Percentiles rank a stretch among this genome's conserved stretches.
These are phyloP conservation scores for Monochamus alternatus DNA, from an alignment of 2,888 invertebrate genomes.

Conservation along the genomic window DNA sequence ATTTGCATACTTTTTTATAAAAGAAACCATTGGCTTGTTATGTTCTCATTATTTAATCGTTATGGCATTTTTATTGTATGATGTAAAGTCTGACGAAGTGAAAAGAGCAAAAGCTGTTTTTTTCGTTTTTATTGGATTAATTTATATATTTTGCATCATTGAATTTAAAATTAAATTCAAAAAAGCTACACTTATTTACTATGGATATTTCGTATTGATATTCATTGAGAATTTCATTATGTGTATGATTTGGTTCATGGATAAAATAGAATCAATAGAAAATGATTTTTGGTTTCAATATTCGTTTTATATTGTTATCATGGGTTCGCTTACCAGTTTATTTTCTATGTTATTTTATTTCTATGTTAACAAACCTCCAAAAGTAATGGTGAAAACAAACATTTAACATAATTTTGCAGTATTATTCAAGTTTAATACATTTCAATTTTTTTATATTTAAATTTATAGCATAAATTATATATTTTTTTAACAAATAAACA, in stretches of 20 bases:
- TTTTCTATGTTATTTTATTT: constrained; percentile 79
- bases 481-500: too few relatives aligned
- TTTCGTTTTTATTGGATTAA: constrained; percentile 81
- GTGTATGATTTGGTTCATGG: constrained; percentile 80
- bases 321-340: constrained; percentile 75
- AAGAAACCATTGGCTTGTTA: constrained; percentile 75
- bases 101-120: constrained; percentile 71
- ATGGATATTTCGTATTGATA: constrained; percentile 79
- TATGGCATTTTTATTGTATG: constrained; percentile 77
- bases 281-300: constrained; percentile 81
- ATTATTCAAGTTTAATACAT: too few relatives aligned
- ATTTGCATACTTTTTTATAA: constrained; percentile 80
- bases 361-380: constrained; percentile 76
- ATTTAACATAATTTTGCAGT: too few relatives aligned
- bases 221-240: constrained; percentile 80
- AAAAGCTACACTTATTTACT: constrained; percentile 80
- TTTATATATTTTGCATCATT: constrained; percentile 84
- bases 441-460: too few relatives aligned
- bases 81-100: constrained; percentile 75
- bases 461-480: too few relatives aligned
- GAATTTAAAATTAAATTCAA: constrained; percentile 87
- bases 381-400: constrained; percentile 61
- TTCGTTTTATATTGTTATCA: constrained; percentile 76
- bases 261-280: constrained; percentile 72
- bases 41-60: constrained; percentile 79